These are phyloP conservation scores for Drosophila pseudoobscura DNA, from an alignment of 1,140 invertebrate genomes.

Conservation along the genomic window DNA sequence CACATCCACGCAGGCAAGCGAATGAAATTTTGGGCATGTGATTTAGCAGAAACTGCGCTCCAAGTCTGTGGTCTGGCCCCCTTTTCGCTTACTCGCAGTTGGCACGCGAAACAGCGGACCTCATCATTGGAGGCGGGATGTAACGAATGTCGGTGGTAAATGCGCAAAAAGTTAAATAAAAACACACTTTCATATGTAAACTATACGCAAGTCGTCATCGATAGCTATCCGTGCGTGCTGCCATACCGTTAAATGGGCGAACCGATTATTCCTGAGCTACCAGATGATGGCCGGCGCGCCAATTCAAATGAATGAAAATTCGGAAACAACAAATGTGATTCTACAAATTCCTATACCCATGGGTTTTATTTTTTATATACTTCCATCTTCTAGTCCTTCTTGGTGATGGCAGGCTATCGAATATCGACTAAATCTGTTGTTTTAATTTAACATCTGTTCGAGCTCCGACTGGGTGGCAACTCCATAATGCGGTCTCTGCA, in stretches of 20 bases:
- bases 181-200: conserved; percentile 59
- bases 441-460: too few species aligned
- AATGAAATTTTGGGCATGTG: conserved; percentile 2
- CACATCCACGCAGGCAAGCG: conserved; percentile 60
- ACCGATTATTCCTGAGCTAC: neutral
- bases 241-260: conserved; percentile 10
- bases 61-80: conserved; percentile 3
- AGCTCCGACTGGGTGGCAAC: conserved; percentile 11
- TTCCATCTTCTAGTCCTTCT: neutral
- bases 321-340: too few species aligned
- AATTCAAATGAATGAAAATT: too few species aligned
- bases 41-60: conserved; percentile 2
- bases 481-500: conserved; percentile 15
- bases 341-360: too few species aligned
- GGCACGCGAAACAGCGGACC: conserved; percentile 12
- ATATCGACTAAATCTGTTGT: too few species aligned
- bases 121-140: conserved; percentile 14
- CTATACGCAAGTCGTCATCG: conserved; percentile 59
- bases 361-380: neutral
- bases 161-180: conserved; percentile 63
- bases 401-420: too few species aligned
- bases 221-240: conserved; percentile 44
- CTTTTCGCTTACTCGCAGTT: conserved; percentile 38
- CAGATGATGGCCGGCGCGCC: neutral
- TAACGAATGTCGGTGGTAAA: conserved; percentile 17